phyloP scores from a whole-genome alignment of 1,140 invertebrate species.

The Achatina immaculata region DNA sequence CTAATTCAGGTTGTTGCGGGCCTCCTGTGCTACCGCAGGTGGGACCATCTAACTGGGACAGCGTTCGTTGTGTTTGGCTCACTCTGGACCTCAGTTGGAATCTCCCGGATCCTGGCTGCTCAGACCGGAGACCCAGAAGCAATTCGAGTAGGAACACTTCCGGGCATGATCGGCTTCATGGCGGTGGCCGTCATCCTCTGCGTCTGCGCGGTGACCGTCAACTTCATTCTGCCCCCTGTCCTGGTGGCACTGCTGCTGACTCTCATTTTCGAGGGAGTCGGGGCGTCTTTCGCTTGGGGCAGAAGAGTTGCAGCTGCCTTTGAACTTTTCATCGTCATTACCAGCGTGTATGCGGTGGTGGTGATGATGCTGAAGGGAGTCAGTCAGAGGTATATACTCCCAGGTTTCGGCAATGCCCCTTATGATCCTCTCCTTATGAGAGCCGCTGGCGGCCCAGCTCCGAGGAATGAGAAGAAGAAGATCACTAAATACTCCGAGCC shows the following conservation, averaged over 20 bases:
- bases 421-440: constrained; percentile 54
- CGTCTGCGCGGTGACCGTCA: constrained; percentile 57
- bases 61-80: constrained; percentile 56
- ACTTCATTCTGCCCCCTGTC: constrained; percentile 60
- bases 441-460: constrained; percentile 39
- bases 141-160: constrained; percentile 41
- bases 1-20: constrained; percentile 54
- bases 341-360: constrained; percentile 56
- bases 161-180: constrained; percentile 56
- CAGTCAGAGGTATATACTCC: constrained; percentile 60
- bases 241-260: constrained; percentile 54
- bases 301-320: constrained; percentile 56
- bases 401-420: constrained; percentile 60
- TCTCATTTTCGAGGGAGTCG: constrained; percentile 56
- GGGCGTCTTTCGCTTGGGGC: constrained; percentile 54
- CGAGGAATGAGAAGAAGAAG: constrained; percentile 57
- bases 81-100: constrained; percentile 57
- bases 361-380: constrained; percentile 62
- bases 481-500: constrained; percentile 61
- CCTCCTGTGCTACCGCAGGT: constrained; percentile 52
- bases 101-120: constrained; percentile 46
- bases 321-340: constrained; percentile 57
- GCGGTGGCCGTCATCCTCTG: constrained; percentile 53
- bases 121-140: constrained; percentile 33
- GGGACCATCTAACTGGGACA: constrained; percentile 58